phyloP scores from a whole-genome alignment of 2,888 invertebrate species.

The Ichneumon xanthorius region DNA sequence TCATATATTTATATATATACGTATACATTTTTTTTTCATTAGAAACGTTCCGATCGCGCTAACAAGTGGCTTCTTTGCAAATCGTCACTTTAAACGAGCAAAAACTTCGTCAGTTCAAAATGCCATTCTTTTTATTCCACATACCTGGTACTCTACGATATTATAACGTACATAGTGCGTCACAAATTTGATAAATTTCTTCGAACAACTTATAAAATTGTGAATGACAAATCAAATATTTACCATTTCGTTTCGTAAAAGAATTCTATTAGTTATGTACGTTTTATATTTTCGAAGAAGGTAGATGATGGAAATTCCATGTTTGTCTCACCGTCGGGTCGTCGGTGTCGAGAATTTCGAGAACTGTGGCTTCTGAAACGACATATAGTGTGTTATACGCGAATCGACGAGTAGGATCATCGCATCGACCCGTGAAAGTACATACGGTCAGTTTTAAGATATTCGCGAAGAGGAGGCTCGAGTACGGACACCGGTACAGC shows the following conservation, averaged over 20 bases:
- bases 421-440: constrained; percentile 16
- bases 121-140: background rate
- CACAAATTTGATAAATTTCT: background rate
- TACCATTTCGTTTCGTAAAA: background rate
- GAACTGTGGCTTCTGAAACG: constrained; percentile 85
- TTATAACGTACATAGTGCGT: background rate
- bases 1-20: background rate
- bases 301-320: constrained; percentile 85
- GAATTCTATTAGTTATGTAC: background rate
- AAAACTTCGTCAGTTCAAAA: background rate
- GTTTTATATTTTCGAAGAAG: constrained; percentile 76
- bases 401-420: background rate
- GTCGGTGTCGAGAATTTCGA: constrained; percentile 85
- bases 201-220: constrained; percentile 3
- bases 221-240: background rate
- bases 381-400: constrained; percentile 7
- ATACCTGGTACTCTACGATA: background rate
- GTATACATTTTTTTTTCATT: constrained; percentile 15
- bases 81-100: background rate
- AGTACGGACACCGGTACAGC: constrained; percentile 86
- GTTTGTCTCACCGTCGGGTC: constrained; percentile 85
- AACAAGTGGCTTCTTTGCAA: constrained; percentile 10
- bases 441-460: constrained; percentile 85
- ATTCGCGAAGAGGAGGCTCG: constrained; percentile 83
- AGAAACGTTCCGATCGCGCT: constrained; percentile 10